Evolutionary conservation across 2,888 invertebrate species (phyloP), one percentile per base, ranked within the genome.

Genomic region (Synanthedon formicaeformis): DNA sequence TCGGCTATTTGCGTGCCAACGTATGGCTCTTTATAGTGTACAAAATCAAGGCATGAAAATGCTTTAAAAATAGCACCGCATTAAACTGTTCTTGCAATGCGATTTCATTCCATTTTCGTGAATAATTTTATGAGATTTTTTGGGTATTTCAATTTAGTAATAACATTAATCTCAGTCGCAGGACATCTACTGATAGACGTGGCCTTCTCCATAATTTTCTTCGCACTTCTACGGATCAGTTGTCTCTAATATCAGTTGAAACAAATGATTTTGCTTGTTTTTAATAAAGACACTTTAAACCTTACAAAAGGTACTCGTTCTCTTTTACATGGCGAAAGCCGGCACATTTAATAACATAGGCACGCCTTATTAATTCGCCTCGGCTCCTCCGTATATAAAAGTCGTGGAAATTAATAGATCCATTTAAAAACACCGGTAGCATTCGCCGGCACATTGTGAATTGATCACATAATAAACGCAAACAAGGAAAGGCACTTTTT

Each of bases 401-500:
- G 48, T 52, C 54, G 60, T 65, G 64, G 62, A 61, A 61, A 61
- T 65, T 63, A 62, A 65, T 64, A 63, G 59, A 54, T 58, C 60
- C 62, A 70, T 70, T 69, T 67, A 51, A 51, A 51, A 51, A 51
- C 41, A 60, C 58, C 71, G 61, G 71, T 74, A 73, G 72, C 73
- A 52, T 57, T 60, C 64, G 64, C 60, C 12, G 23, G 6, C 18
- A 16, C 50, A 56, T 50, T 62, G 61, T 65, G 63, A 64, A 75
- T 74, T 71, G 71, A 78, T 75, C 63, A 67, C 67, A 69, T 62
- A 69, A 72, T 73, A 72, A 74, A 66, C 58, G 53, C 61, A 63
- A 70, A 79, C 79, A 79, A 71, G 75, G 69, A 73, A 78, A 77
- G 66, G 71, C 75, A 78, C 77, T 84, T 81, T 81, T 81, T 81